Evolutionary conservation across 2,113 vertebrate genomes (phyloP), one percentile per base, ranked within the genome.

Genomic region (Platichthys stellatus): DNA sequence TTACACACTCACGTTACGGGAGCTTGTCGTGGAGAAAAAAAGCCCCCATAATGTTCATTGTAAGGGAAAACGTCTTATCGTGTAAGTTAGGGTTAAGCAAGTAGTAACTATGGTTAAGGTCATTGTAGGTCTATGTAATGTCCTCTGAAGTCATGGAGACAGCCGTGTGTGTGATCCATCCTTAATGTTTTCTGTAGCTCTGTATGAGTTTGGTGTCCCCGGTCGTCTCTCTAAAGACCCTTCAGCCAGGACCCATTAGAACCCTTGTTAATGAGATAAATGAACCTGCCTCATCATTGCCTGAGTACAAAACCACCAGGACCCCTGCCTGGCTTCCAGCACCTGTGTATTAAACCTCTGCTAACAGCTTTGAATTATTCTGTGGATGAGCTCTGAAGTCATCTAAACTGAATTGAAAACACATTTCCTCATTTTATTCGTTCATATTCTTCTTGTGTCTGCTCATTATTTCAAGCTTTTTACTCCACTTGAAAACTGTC

Each of bases 251-350:
- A 53, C 59, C 73, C 45, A 57, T 81, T 76, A 65, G 20, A 54
- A 21, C 54, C 67, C 68, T 69, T 69, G 63, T 83, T 88, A 85
- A 89, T 88, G 38, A 76, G 83, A 82, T 72, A 75, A 76, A 86
- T 79, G 4, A 78, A 74, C n/a, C 51, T 63, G 62, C 47, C 63
- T 54, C 20, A 62, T 64, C 71, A 66, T 54, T 57, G 18, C 43
- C 23, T 74, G 35, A 38, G 10, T 38, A 38, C 7, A 38, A 38
- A 38, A 38, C 10, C 35, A 38, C 35, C 26, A 51, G 45, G 21
- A 43, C 18, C 28, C 13, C n/a, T 69, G 24, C 62, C 58, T 49
- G 21, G 63, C 26, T 4, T 53, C n/a, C 64, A 73, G 59, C 28
- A 69, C 17, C 17, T 53, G 23, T 2, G 35, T 57, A 40, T 24